These are phyloP conservation scores for Rhagonycha lutea DNA, from an alignment of 2,888 invertebrate species.

Conservation along the genomic window DNA sequence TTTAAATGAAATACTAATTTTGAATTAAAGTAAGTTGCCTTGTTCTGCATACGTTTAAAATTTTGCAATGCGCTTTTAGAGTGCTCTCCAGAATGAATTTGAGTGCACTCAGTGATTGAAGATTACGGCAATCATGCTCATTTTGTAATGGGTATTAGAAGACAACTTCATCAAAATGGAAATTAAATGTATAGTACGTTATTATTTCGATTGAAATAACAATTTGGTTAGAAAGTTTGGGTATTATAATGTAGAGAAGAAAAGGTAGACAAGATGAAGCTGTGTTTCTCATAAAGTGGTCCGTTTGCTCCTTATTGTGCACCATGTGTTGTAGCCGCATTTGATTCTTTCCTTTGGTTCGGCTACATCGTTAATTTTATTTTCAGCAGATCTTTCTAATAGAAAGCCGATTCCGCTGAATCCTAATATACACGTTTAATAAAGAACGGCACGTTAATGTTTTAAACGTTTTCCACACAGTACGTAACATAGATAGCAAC, in stretches of 20 bases:
- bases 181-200: background rate
- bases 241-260: slow-evolving; percentile 3
- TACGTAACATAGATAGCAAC: slow-evolving; percentile 10
- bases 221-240: background rate
- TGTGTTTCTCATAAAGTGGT: slow-evolving; percentile 12
- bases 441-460: slow-evolving; percentile 7
- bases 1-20: background rate
- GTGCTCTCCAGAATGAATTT: background rate
- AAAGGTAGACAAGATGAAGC: slow-evolving; percentile 1
- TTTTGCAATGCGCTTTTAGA: background rate
- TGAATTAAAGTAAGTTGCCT: background rate
- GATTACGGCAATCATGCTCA: background rate
- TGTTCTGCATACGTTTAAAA: background rate
- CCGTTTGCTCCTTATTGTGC: slow-evolving; percentile 3
- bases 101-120: background rate
- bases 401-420: slow-evolving; percentile 5
- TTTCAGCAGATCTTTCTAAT: slow-evolving; percentile 15
- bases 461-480: slow-evolving; percentile 7
- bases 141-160: background rate
- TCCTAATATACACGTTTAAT: slow-evolving; percentile 18
- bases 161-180: background rate
- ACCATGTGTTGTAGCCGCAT: slow-evolving; percentile 15
- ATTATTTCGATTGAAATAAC: background rate
- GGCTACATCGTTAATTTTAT: slow-evolving; percentile 25
- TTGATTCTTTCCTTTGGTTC: slow-evolving; percentile 19